Evolutionary conservation across 2,113 vertebrate species (phyloP), one percentile per base, ranked within the genome.

Genomic region (Xiphias gladius): DNA sequence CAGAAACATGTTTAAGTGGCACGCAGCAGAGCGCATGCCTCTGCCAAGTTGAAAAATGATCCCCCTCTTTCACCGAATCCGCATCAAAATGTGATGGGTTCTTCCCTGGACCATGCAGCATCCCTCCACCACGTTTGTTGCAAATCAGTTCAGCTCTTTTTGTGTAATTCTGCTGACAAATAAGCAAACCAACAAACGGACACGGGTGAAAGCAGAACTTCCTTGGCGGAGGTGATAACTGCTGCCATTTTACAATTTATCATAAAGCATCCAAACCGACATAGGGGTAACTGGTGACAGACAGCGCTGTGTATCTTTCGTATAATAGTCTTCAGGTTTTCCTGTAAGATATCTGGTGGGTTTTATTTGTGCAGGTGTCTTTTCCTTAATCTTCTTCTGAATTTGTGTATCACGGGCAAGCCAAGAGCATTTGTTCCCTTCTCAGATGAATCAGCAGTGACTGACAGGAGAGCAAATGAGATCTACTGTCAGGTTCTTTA

Each of bases 401-500:
- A 64, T 58, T 37, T 19, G 20, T 62, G 46, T 16, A 37, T 52
- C 26, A 55, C 7, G 1, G 37, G 22, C 12, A 46, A 61, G 50
- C 20, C 17, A 11, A 37, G 32, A 58, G 55, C 64, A 39, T 59
- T 61, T 72, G 59, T 71, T 70, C 19, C 58, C 30, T 13, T 30
- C 57, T 59, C 22, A 7, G 61, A 68, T 37, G 17, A 76, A 72
- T 76, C 81, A 28, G 48, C 2, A 6, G 20, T 65, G 69, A 87
- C 30, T 76, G 77, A 80, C 71, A 77, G 64, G 7, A 73, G 52
- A 26, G 16, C 20, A 76, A 83, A 84, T 50, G 22, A 74, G 62
- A 70, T 84, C 22, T 30, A 1, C 8, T 46, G 35, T 86, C 52
- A 46, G 54, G 11, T 48, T 80, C 52, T 77, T 43, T n/a, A 65